These are phyloP conservation scores for Regulus satrapa DNA, from an alignment of 2,113 vertebrate genomes.

Conservation along the genomic window DNA sequence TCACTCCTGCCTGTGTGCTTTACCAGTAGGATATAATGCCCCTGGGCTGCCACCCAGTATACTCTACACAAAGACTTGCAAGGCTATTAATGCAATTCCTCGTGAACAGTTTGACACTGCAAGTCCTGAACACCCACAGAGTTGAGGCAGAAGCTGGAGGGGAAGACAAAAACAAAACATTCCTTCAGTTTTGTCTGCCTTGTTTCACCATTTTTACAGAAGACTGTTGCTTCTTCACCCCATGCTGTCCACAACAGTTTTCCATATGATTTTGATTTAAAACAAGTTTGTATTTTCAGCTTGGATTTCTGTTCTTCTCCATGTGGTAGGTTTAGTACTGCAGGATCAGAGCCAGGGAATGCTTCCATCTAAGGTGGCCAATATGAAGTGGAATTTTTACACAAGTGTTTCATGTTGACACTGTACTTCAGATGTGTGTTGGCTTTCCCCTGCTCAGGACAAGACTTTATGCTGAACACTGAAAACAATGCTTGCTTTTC, in stretches of 20 bases:
- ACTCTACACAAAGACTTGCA: background rate
- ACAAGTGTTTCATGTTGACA: background rate
- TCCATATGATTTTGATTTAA: constrained; percentile 33
- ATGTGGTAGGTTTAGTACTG: constrained; percentile 31
- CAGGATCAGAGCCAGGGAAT: background rate
- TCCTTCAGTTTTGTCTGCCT: background rate
- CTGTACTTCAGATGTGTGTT: background rate
- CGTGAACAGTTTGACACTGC: background rate
- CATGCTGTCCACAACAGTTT: constrained; percentile 1
- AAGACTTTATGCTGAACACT: background rate
- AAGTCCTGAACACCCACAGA: background rate
- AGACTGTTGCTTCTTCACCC: background rate
- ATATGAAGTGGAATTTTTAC: constrained; percentile 2
- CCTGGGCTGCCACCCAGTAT: background rate
- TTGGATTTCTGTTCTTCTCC: constrained; percentile 23
- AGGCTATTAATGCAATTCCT: background rate
- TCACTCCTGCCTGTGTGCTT: background rate
- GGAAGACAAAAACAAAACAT: background rate
- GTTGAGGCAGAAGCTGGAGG: background rate
- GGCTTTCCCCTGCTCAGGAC: background rate
- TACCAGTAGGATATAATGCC: background rate
- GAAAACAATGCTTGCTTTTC: background rate
- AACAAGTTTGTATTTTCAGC: constrained; percentile 7
- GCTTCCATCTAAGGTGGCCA: constrained; percentile 36
- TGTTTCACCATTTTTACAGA: background rate